Base-by-base conservation (phyloP, 2,888 invertebrate species). In the Drosophila hamatofila region DNA sequence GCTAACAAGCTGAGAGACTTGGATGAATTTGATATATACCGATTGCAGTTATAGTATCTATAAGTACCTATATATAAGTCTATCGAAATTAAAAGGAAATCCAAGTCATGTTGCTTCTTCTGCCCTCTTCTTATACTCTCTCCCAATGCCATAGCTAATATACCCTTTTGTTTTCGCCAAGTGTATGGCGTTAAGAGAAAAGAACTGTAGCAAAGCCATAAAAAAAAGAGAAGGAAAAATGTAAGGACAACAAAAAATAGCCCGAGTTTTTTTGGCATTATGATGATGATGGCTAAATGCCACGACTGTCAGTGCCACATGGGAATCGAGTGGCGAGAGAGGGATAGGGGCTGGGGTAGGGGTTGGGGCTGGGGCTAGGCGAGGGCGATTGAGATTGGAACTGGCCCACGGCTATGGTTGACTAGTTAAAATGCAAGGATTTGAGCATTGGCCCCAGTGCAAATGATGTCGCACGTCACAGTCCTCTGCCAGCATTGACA, bases 231-330 rank as follows among this genome's bases (percentile, higher is more conserved):
- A n/a, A 33, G 49, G 54, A 11, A 42, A 37, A 49, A 51, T 37
- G 21, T 30, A 49, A 49, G 30, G 27, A 44, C 42, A 49, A 18
- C 4, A 67, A 61, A 54, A 74, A 67, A 51, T 79, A 68, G 41
- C 75, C 39, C 0, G 25, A 54, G 12, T 78, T 78, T 69, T 69
- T 66, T 74, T 74, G 77, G 83, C 78, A 75, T 78, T 88, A 89
- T 89, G 83, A 89, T 88, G 83, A 89, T 88, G 84, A 85, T 86
- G 84, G 82, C 89, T 90, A 86, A 86, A 86, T 86, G 88, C 89
- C 89, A 81, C 55, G 87, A 83, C 89, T 83, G 78, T 72, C 59
- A 35, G 33, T 59, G 89, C 72, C 85, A 89, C 90, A 87, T 90
- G 85, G 85, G 85, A 86, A 86, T 89, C 76, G 83, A 51, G 46